phyloP scores from a whole-genome alignment of 2,113 vertebrate species.

The Sminthopsis crassicaudata region DNA sequence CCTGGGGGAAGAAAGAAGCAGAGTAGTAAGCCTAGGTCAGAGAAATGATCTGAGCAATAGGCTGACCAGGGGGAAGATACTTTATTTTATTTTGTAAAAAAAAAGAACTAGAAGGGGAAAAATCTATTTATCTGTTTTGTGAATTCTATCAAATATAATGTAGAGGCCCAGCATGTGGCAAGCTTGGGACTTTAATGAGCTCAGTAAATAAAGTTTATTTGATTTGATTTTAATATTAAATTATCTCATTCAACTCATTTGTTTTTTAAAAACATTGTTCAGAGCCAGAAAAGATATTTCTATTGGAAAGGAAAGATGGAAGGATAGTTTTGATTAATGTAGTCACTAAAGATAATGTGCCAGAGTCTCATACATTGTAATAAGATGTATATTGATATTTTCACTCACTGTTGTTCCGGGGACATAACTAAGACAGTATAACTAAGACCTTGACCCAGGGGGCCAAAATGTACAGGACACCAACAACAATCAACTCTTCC shows the following conservation, averaged over 20 bases:
- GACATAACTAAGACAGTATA: not conserved
- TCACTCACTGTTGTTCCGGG: conserved; percentile 7
- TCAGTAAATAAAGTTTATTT: conserved; percentile 38
- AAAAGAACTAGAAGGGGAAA: conserved; percentile 22
- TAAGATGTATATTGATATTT: not conserved
- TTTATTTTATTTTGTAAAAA: conserved; percentile 2
- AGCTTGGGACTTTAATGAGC: conserved; percentile 36
- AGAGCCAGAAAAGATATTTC: conserved; percentile 22
- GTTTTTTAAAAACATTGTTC: not conserved
- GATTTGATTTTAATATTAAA: conserved; percentile 40
- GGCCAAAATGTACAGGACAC: not conserved
- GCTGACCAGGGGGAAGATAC: not conserved
- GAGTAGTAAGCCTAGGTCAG: conserved; percentile 33
- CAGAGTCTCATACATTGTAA: conserved; percentile 19
- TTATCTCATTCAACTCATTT: not conserved
- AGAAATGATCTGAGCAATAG: conserved; percentile 34
- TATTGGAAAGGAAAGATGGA: not conserved
- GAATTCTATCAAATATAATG: not conserved
- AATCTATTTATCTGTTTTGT: conserved; percentile 17
- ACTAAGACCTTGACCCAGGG: not conserved
- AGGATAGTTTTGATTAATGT: conserved; percentile 46
- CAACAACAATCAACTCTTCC: not conserved
- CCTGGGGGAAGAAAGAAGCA: conserved; percentile 52
- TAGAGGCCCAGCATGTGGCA: conserved; percentile 14
- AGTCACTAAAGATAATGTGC: conserved; percentile 31